These are phyloP conservation scores for Zoanthus solanderi DNA, from an alignment of 92 coral and sea anemone species.

Conservation along the genomic window DNA sequence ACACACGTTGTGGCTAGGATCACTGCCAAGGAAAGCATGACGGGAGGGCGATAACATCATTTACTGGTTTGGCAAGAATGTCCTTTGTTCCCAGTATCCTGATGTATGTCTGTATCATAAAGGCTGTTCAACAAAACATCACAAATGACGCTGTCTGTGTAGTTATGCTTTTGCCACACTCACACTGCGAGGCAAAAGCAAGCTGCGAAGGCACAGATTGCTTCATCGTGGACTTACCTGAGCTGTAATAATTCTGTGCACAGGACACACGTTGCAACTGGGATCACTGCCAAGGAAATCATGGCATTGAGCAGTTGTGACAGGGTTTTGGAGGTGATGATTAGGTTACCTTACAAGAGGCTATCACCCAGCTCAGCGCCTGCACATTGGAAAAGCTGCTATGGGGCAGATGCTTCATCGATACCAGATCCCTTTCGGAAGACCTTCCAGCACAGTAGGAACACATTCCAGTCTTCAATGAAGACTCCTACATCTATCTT, in stretches of 20 bases:
- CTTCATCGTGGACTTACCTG: constrained; percentile 65
- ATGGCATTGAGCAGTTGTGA: constrained; percentile 63
- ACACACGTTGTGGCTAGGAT: constrained; percentile 75
- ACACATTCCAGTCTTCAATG: constrained; percentile 70
- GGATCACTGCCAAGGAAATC: constrained; percentile 80
- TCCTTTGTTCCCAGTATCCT: constrained; percentile 60
- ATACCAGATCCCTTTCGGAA: constrained; percentile 72
- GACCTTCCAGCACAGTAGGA: constrained; percentile 75
- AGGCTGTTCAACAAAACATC: constrained; percentile 71
- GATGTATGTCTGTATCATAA: constrained; percentile 69
- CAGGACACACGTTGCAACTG: constrained; percentile 70
- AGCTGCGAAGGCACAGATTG: constrained; percentile 66
- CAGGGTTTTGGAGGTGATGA: constrained; percentile 53
- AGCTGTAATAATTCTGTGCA: constrained; percentile 72
- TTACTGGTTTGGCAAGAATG: constrained; percentile 48
- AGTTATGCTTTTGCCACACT: constrained; percentile 65
- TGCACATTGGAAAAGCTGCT: constrained; percentile 76
- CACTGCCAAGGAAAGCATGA: constrained; percentile 82
- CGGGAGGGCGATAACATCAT: not conserved
- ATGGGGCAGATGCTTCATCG: constrained; percentile 63
- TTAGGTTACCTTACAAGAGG: constrained; percentile 67
- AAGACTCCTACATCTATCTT: constrained; percentile 64
- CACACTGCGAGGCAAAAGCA: constrained; percentile 44
- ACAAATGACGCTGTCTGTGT: constrained; percentile 70
- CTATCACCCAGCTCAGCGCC: constrained; percentile 73